These are phyloP conservation scores for Incurvaria masculella DNA, from an alignment of 2,888 invertebrate species.

Conservation along the genomic window DNA sequence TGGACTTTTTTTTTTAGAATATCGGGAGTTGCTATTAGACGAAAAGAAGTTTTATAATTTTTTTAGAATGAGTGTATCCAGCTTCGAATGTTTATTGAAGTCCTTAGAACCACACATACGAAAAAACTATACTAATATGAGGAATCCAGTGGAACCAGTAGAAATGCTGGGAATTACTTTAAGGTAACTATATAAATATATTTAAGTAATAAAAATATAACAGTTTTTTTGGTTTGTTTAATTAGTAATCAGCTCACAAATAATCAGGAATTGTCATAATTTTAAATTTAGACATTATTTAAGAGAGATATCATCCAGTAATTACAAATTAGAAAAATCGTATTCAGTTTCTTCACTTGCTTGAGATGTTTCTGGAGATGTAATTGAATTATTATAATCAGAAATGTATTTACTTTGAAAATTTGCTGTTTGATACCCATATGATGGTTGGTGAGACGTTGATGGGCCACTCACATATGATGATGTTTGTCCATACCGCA, in stretches of 20 bases:
- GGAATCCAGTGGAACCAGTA: slow-evolving; percentile 20
- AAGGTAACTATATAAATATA: no score
- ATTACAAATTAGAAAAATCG: slow-evolving; percentile 8
- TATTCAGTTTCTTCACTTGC: slow-evolving; percentile 9
- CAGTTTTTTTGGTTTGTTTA: slow-evolving; percentile 4
- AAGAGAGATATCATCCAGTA: background rate
- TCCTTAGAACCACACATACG: slow-evolving; percentile 20
- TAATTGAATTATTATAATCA: slow-evolving; percentile 5
- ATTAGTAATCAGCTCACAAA: background rate
- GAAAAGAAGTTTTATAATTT: slow-evolving; percentile 17
- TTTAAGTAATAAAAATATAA: slow-evolving; percentile 13
- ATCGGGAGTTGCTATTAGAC: no score
- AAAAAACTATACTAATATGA: slow-evolving; percentile 21
- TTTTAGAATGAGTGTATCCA: slow-evolving; percentile 18
- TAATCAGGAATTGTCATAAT: no score
- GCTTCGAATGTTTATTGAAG: slow-evolving; percentile 18
- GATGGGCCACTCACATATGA: no score
- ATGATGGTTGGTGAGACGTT: slow-evolving; percentile 13
- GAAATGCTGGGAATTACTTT: slow-evolving; percentile 21
- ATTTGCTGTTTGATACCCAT: slow-evolving; percentile 10
- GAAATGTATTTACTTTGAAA: slow-evolving; percentile 13
- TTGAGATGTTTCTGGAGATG: slow-evolving; percentile 9
- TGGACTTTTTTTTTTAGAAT: no score
- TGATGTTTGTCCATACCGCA: slow-evolving; percentile 18
- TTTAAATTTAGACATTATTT: no score